A percentile compares a stretch with the other conserved stretches of the same genome.
These are phyloP conservation scores for Apodemia duryi DNA, from an alignment of 2,888 invertebrate species.

Conservation along the genomic window DNA sequence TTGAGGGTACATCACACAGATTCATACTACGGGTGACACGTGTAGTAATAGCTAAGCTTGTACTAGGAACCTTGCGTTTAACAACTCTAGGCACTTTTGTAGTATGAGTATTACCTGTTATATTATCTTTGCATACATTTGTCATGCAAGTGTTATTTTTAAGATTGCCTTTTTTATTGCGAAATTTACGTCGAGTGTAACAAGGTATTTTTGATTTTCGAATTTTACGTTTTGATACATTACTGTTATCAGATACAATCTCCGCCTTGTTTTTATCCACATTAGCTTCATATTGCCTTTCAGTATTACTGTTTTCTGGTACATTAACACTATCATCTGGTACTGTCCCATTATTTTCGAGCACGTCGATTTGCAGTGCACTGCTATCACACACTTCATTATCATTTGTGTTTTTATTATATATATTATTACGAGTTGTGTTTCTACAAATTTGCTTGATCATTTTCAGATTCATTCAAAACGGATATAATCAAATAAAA, in stretches of 20 bases:
- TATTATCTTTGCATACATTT: not conserved
- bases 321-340: not conserved
- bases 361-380: not conserved
- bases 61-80: not conserved
- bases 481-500: no score
- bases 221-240: slow-evolving; percentile 3
- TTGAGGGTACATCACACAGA: not conserved
- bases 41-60: not conserved
- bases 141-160: not conserved
- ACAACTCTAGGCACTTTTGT: not conserved
- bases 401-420: not conserved
- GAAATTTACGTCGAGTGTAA: not conserved
- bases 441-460: no score
- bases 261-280: not conserved
- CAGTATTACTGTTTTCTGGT: not conserved
- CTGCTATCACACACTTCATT: not conserved
- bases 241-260: not conserved
- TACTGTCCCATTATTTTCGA: not conserved
- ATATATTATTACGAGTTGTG: no score
- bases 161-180: not conserved
- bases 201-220: slow-evolving; percentile 3
- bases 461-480: no score
- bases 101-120: not conserved
- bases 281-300: not conserved
- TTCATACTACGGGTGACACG: slow-evolving; percentile 2